A percentile compares a stretch with the other conserved stretches of the same genome.
phyloP scores from a whole-genome alignment of 2,113 vertebrate genomes.

The Oncorhynchus masou region DNA sequence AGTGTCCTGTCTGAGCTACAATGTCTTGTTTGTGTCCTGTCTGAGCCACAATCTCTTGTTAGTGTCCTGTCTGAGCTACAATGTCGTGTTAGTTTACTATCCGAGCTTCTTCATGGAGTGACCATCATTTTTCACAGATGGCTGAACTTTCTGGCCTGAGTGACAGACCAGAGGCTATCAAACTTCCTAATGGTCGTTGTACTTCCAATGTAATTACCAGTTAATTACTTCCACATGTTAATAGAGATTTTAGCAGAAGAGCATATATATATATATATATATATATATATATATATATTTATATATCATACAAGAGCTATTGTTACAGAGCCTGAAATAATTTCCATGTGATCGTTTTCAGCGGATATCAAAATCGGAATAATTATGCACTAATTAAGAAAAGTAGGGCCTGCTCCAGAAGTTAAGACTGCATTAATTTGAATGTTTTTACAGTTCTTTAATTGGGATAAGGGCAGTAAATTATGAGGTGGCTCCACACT shows the following conservation, averaged over 20 bases:
- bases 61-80: no score
- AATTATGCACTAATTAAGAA: constrained; percentile 95
- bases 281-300: constrained; percentile 73
- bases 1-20: no score
- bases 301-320: constrained; percentile 65
- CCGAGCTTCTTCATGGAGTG: constrained; percentile 24
- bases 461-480: constrained; percentile 91
- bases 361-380: constrained; percentile 93
- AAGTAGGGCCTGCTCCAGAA: constrained; percentile 88
- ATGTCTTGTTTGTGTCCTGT: no score
- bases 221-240: constrained; percentile 95
- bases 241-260: constrained; percentile 80
- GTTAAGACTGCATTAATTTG: constrained; percentile 96
- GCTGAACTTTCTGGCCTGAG: constrained; percentile 72
- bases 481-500: constrained; percentile 73
- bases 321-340: constrained; percentile 90
- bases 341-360: constrained; percentile 94
- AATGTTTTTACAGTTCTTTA: constrained; percentile 95
- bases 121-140: constrained; percentile 60
- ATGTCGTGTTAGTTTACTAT: background rate
- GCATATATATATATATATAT: constrained; percentile 58
- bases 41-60: no score
- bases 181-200: constrained; percentile 86
- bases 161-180: constrained; percentile 83
- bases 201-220: constrained; percentile 93